These are phyloP conservation scores for Amia ocellicauda DNA, from an alignment of 2,113 vertebrate genomes.

Conservation along the genomic window DNA sequence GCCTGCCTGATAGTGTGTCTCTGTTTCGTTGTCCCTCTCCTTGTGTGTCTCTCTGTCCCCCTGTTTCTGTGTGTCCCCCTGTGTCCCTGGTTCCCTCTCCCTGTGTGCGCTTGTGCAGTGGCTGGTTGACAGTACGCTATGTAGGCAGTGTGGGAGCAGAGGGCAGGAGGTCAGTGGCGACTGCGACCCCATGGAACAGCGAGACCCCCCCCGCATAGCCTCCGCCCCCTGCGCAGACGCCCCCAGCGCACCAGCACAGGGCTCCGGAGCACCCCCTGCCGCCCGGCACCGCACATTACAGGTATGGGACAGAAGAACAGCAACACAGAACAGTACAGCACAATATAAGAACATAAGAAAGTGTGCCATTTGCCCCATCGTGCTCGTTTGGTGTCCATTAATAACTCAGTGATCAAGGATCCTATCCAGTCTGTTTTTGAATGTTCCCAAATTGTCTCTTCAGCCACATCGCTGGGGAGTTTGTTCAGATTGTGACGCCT, in stretches of 20 bases:
- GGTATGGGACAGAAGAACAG: slow-evolving; percentile 37
- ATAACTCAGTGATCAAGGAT: no score
- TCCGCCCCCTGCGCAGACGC: slow-evolving; percentile 18
- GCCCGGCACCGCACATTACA: slow-evolving; percentile 48
- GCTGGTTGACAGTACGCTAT: slow-evolving; percentile 46
- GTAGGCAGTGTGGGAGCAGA: slow-evolving; percentile 48
- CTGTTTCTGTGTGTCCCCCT: no score
- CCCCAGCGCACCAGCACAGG: slow-evolving; percentile 43
- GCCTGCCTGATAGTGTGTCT: no score
- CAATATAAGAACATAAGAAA: no score
- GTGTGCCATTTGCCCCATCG: neutral
- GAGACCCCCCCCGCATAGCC: slow-evolving; percentile 19
- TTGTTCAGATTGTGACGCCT: no score
- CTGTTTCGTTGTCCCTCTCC: no score
- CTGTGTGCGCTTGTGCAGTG: slow-evolving; percentile 35
- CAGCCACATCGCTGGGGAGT: no score
- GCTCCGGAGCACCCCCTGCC: slow-evolving; percentile 23
- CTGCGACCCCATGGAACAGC: slow-evolving; percentile 61
- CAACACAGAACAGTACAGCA: neutral
- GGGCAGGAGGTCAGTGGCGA: slow-evolving; percentile 53
- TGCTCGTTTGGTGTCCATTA: no score
- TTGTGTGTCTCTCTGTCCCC: no score
- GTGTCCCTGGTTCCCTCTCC: no score
- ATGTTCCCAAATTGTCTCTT: no score
- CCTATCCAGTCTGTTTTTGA: no score